Percentiles rank a stretch among this genome's conserved stretches.
phyloP scores from a whole-genome alignment of 1,140 invertebrate species.

The Chionoecetes opilio region DNA sequence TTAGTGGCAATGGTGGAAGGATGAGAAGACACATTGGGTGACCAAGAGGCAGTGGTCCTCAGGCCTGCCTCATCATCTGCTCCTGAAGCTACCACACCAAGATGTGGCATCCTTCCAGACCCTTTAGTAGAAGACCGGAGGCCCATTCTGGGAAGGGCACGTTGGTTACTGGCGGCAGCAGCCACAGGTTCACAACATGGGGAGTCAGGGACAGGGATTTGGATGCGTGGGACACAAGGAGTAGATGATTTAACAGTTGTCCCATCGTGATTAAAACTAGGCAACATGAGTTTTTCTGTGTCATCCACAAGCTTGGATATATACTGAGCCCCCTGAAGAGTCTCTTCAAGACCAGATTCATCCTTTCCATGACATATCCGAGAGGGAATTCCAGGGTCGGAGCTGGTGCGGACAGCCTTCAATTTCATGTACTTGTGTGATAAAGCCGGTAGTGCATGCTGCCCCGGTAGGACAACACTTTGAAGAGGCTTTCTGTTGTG shows the following conservation, averaged over 20 bases:
- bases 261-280: slow-evolving; percentile 23
- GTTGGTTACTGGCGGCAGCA: not conserved
- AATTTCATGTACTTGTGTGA: slow-evolving; percentile 50
- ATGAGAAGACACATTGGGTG: no score
- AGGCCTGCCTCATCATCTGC: not conserved
- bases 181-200: no score
- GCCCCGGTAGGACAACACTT: not conserved
- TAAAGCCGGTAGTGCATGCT: not conserved
- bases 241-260: slow-evolving; percentile 42
- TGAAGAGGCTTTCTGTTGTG: not conserved
- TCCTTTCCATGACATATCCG: not conserved
- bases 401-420: slow-evolving; percentile 1
- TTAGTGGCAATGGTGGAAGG: no score
- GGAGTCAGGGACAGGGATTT: not conserved
- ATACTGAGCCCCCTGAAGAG: slow-evolving; percentile 43
- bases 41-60: no score
- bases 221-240: not conserved
- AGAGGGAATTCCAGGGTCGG: not conserved
- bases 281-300: slow-evolving; percentile 27
- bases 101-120: not conserved
- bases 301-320: slow-evolving; percentile 49
- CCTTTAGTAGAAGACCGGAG: not conserved
- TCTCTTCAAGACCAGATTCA: slow-evolving; percentile 35
- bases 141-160: slow-evolving; percentile 55
- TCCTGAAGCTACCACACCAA: not conserved